These are phyloP conservation scores for Pelvicachromis taeniatus DNA, from an alignment of 2,113 vertebrate species.

Conservation along the genomic window DNA sequence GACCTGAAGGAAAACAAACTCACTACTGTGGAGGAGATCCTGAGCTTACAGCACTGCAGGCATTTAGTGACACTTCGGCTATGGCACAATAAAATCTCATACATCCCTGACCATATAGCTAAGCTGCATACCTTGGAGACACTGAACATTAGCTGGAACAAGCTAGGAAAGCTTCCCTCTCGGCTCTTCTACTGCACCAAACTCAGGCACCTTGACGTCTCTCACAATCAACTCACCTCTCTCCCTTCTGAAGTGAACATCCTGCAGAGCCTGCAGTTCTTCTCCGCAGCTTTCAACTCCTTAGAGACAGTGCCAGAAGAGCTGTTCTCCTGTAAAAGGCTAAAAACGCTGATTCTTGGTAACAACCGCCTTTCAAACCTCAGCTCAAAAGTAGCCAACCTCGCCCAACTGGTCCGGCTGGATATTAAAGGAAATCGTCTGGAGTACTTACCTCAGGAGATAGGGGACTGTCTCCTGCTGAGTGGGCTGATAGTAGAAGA, in stretches of 20 bases:
- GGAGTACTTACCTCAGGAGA: constrained; percentile 76
- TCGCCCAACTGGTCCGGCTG: constrained; percentile 73
- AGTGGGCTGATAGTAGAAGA: constrained; percentile 77
- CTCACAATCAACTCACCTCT: constrained; percentile 78
- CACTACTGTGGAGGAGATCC: constrained; percentile 83
- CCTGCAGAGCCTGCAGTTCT: constrained; percentile 79
- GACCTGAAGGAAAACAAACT: constrained; percentile 85
- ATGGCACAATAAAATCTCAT: constrained; percentile 85
- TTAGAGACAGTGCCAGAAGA: constrained; percentile 81
- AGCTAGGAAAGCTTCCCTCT: constrained; percentile 74
- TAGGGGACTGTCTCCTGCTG: constrained; percentile 73
- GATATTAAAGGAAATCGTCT: constrained; percentile 83
- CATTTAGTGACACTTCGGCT: constrained; percentile 78
- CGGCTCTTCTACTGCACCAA: constrained; percentile 80
- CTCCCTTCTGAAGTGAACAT: constrained; percentile 80
- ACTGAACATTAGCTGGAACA: constrained; percentile 83
- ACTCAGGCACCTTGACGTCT: constrained; percentile 82
- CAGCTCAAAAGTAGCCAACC: constrained; percentile 71
- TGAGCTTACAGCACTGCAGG: constrained; percentile 86
- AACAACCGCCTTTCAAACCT: constrained; percentile 77
- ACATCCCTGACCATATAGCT: constrained; percentile 82
- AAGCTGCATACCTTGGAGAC: constrained; percentile 80
- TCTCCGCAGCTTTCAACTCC: constrained; percentile 79
- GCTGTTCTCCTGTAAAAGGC: constrained; percentile 82
- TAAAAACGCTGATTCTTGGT: constrained; percentile 74